Percentiles rank a stretch among this genome's conserved stretches.
Conservation (phyloP, 2,113 vertebrate species). For the Datnioides undecimradiatus region DNA sequence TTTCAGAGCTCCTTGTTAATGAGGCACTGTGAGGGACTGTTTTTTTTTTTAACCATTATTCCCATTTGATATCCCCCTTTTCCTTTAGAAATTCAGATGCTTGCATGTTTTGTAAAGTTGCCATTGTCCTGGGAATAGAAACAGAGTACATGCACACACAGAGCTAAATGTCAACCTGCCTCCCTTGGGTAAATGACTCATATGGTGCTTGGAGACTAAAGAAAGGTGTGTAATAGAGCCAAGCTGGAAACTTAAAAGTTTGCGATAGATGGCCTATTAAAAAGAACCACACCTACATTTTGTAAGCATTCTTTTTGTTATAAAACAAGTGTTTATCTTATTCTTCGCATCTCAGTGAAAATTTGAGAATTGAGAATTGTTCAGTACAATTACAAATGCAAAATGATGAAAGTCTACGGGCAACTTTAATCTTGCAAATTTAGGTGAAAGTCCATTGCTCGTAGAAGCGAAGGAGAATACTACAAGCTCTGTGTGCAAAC, state of each 20-base stretch:
- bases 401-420: constrained; percentile 18
- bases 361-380: constrained; percentile 18
- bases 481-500: constrained; percentile 46
- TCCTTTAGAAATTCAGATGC: constrained; percentile 60
- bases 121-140: constrained; percentile 72
- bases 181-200: constrained; percentile 75
- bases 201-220: constrained; percentile 60
- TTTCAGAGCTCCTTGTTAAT: constrained; percentile 32
- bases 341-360: neutral
- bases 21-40: constrained; percentile 29
- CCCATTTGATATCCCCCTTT: constrained; percentile 45
- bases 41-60: too few relatives aligned
- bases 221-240: constrained; percentile 63
- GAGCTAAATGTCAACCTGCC: constrained; percentile 75
- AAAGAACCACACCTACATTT: constrained; percentile 12
- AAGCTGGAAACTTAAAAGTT: constrained; percentile 47
- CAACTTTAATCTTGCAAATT: constrained; percentile 49
- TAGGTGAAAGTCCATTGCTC: constrained; percentile 48
- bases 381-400: constrained; percentile 25
- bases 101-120: constrained; percentile 76
- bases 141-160: constrained; percentile 62
- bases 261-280: constrained; percentile 42
- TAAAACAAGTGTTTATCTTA: too few relatives aligned
- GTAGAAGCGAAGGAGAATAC: constrained; percentile 49
- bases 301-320: neutral